Evolutionary conservation across 2,888 invertebrate species (phyloP), one percentile per base, ranked within the genome.

Genomic region (Meloe dianella): DNA sequence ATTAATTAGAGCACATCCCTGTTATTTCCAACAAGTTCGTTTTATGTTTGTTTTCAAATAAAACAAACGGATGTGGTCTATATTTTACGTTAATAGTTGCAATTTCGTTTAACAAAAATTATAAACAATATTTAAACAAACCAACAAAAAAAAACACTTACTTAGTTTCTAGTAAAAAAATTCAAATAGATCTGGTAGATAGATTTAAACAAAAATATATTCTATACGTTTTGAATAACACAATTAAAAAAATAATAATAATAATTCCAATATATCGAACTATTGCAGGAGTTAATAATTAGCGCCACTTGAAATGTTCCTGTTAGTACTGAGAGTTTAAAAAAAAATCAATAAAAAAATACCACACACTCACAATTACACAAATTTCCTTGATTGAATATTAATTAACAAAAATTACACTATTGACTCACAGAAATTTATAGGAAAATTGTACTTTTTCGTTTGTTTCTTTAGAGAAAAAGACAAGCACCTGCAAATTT

Each of bases 221-320:
- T 54, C 54, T 74, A 77, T 74, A 74, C 75, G 76, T 77, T 54
- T 54, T 77, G 76, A 78, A 70, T 73, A 71, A 77, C 77, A 70
- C 72, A 71, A 77, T 74, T 69, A 73, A 75, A 74, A 76, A 75
- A 74, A 75, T 74, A 74, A 75, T 73, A 74, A 77, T 69, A 80
- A 76, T 78, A 80, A 79, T 78, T 27, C 54, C 78, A 79, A 77
- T 81, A 80, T 80, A 80, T 80, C 79, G 80, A 80, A 79, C 72
- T 75, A 77, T 77, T 79, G 78, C 79, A 80, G 78, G 74, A 79
- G 74, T 77, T 64, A 38, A 47, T 72, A 76, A 73, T 74, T 78
- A 77, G 80, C 79, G 77, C 78, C 78, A 76, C 71, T 75, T 75
- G 75, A 75, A 67, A 74, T 76, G 77, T 79, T 75, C 71, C 75